Evolutionary conservation across 2,888 invertebrate species (phyloP).

Genomic region (Petrolisthes manimaculis): DNA sequence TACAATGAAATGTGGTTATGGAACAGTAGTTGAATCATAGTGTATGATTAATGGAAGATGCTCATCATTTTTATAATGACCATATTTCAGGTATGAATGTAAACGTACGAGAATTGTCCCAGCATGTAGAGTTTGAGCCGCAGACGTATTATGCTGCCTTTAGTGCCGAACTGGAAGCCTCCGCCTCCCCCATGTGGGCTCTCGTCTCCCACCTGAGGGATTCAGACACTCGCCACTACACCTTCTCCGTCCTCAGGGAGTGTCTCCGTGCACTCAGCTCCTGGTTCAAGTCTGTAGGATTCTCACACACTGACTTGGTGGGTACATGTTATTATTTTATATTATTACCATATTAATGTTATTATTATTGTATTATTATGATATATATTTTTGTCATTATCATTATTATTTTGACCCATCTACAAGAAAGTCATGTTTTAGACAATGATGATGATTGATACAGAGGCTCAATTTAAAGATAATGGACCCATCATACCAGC

Average conservation of each 20-base stretch:
- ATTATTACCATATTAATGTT: background rate
- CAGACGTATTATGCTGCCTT: constrained; percentile 98
- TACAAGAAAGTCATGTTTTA: too few species aligned
- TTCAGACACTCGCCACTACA: constrained; percentile 81
- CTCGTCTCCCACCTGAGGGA: constrained; percentile 88
- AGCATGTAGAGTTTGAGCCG: constrained; percentile 96
- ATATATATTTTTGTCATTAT: too few species aligned
- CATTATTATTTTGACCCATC: too few species aligned
- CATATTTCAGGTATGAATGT: constrained; percentile 90
- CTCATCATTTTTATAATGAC: too few species aligned
- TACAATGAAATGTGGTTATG: too few species aligned
- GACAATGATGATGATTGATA: too few species aligned
- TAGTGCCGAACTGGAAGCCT: constrained; percentile 96
- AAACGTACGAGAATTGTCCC: constrained; percentile 88
- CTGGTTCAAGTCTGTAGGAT: constrained; percentile 89
- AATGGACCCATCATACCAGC: too few species aligned
- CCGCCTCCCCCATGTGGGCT: constrained; percentile 98
- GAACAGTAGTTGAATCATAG: too few species aligned
- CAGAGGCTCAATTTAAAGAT: too few species aligned
- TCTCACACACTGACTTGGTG: constrained; percentile 78
- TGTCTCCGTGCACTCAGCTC: constrained; percentile 91
- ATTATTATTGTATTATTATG: too few species aligned
- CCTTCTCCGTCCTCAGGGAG: constrained; percentile 83
- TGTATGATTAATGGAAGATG: too few species aligned
- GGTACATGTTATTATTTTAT: background rate